Conservation (phyloP, 37 sponge, comb jelly and placozoan genomes). For the Spongilla lacustris region DNA sequence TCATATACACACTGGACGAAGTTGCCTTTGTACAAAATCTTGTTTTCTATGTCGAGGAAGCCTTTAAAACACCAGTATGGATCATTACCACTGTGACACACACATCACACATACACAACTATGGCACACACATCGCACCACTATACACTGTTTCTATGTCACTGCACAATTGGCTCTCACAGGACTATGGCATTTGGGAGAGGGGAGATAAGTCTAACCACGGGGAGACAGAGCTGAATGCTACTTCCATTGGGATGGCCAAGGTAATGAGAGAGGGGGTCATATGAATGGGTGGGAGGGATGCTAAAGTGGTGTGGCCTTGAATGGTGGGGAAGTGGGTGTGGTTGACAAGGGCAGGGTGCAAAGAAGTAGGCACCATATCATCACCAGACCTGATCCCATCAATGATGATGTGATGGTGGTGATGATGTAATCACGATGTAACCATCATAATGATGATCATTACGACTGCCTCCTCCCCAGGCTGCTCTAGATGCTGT, state of each 20-base stretch:
- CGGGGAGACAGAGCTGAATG: slow-evolving; percentile 90
- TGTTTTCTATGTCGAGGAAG: slow-evolving; percentile 86
- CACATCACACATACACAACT: too few relatives aligned
- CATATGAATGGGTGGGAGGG: too few relatives aligned
- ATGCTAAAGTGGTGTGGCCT: too few relatives aligned
- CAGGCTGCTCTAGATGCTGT: slow-evolving; percentile 92
- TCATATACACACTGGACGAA: slow-evolving; percentile 87
- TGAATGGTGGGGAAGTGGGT: too few relatives aligned
- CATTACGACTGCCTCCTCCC: background rate
- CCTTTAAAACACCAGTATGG: slow-evolving; percentile 88
- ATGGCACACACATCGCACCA: too few relatives aligned
- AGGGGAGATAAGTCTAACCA: slow-evolving; percentile 95
- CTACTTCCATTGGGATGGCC: slow-evolving; percentile 97
- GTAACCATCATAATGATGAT: too few relatives aligned
- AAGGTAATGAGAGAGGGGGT: slow-evolving; percentile 63
- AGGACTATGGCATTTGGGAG: slow-evolving; percentile 99
- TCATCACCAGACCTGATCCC: background rate
- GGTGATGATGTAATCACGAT: too few relatives aligned
- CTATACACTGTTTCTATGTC: too few relatives aligned
- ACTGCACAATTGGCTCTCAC: background rate
- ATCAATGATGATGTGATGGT: too few relatives aligned
- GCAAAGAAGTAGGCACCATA: too few relatives aligned
- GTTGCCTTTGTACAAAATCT: slow-evolving; percentile 94
- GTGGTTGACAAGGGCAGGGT: background rate
- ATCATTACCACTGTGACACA: too few relatives aligned